These are phyloP conservation scores for Chaunax sp. DNA, from an alignment of 2,797 vertebrate genomes.

Conservation along the genomic window DNA sequence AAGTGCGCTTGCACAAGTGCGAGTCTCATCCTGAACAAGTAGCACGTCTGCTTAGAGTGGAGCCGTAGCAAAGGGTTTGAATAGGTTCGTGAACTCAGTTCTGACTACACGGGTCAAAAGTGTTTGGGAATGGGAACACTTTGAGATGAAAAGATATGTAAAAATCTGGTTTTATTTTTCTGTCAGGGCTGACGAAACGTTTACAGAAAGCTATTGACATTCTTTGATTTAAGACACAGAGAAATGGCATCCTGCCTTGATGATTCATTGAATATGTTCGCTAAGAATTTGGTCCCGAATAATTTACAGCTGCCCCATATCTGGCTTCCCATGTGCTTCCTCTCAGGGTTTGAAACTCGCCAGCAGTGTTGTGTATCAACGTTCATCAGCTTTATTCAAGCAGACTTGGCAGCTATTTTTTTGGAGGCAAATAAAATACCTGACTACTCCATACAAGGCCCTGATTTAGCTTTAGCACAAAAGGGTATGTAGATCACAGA, in stretches of 20 bases:
- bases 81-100: conserved; percentile 15
- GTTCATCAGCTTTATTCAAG: conserved; percentile 24
- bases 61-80: not conserved
- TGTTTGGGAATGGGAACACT: not conserved
- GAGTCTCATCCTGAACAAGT: conserved; percentile 12
- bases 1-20: not conserved
- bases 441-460: conserved; percentile 13
- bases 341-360: conserved; percentile 20
- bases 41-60: not conserved
- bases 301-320: conserved; percentile 25
- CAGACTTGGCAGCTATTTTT: conserved; percentile 2
- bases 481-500: not conserved
- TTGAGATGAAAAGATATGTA: not conserved
- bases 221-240: not conserved
- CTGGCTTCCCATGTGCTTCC: conserved; percentile 37
- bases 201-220: not conserved
- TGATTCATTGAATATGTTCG: conserved; percentile 38
- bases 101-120: conserved; percentile 1
- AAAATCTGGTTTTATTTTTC: conserved; percentile 1
- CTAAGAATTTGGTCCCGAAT: conserved; percentile 22
- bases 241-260: not conserved
- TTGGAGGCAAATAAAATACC: conserved; percentile 25
- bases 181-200: not conserved
- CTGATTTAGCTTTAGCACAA: conserved; percentile 12
- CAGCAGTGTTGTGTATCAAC: conserved; percentile 40